Evolutionary conservation across 2,113 vertebrate species (phyloP), one percentile per base, ranked within the genome.

Genomic region (Melanotaenia duboulayi): DNA sequence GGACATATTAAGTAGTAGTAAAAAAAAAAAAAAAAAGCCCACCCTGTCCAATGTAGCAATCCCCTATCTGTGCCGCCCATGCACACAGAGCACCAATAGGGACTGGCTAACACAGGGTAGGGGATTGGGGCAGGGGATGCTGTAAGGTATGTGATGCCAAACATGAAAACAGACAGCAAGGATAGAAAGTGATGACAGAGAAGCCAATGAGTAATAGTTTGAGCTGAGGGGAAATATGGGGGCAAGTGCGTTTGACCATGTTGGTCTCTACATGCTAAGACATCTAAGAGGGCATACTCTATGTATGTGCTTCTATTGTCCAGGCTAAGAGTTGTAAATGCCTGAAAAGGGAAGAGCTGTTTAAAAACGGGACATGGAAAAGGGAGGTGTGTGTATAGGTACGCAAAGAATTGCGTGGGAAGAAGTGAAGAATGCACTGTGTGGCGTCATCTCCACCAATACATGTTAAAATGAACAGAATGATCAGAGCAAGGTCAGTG

Each of bases 61-160:
- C 87, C 91, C 91, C 84, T 66, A 82, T 74, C 87, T 91, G 91
- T 90, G 91, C 87, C 39, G 87, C 88, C 87, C 87, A 91, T 85
- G 87, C 92, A 92, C 91, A 92, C 92, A 91, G 89, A 91, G 92
- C 92, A 93, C 92, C 92, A 92, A 91, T 82, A 78, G 91, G 84
- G 80, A 85, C 78, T 84, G 86, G 83, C 89, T 69, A 81, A 85
- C 89, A 92, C 88, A 71, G 84, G 76, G 62, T 83, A 71, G 80
- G 85, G 81, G 84, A 88, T 74, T 74, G 73, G 85, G 75, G 80
- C 82, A 78, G 80, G 66, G 76, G 81, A 80, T 69, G 87, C 81
- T 77, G 72, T 63, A n/a, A 82, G 62, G 69, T 78, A 17, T 40
- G 68, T 61, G 42, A 75, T 52, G 71, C 44, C 61, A 54, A 63